phyloP scores from a whole-genome alignment of 1,140 invertebrate genomes.

The Halesus radiatus region DNA sequence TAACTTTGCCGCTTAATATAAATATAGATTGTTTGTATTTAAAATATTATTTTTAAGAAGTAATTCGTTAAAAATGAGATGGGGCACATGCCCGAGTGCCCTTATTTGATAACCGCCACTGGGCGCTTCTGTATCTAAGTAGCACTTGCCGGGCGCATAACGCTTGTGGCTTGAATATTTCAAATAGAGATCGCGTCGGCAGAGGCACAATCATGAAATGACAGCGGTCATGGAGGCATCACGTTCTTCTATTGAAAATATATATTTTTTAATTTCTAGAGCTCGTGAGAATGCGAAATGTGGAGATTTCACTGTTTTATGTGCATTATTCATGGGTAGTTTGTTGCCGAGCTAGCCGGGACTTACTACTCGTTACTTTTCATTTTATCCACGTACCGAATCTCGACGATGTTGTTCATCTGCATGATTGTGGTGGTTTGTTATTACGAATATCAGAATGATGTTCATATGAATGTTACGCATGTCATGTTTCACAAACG shows the following conservation, averaged over 20 bases:
- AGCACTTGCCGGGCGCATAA: background rate
- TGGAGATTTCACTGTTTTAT: constrained; percentile 23
- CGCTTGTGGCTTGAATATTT: constrained; percentile 14
- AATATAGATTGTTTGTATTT: no score
- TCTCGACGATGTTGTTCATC: background rate
- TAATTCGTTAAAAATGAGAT: no score
- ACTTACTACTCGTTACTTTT: background rate
- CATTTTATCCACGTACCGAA: constrained; percentile 6
- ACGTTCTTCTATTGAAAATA: background rate
- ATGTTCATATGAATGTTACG: no score
- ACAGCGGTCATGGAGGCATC: constrained; percentile 30
- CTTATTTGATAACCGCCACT: no score
- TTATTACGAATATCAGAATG: background rate
- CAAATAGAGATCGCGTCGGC: constrained; percentile 8
- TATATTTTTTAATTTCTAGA: constrained; percentile 19
- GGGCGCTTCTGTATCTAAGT: no score
- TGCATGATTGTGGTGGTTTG: background rate
- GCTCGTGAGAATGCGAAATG: constrained; percentile 35
- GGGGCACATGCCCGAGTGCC: no score
- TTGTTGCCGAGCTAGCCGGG: background rate
- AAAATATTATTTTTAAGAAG: no score
- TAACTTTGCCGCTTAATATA: no score
- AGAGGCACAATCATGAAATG: constrained; percentile 18
- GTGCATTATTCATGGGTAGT: constrained; percentile 29
- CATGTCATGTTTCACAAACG: no score